Base-by-base conservation (phyloP, 2,113 vertebrate species). In the Limanda limanda region DNA sequence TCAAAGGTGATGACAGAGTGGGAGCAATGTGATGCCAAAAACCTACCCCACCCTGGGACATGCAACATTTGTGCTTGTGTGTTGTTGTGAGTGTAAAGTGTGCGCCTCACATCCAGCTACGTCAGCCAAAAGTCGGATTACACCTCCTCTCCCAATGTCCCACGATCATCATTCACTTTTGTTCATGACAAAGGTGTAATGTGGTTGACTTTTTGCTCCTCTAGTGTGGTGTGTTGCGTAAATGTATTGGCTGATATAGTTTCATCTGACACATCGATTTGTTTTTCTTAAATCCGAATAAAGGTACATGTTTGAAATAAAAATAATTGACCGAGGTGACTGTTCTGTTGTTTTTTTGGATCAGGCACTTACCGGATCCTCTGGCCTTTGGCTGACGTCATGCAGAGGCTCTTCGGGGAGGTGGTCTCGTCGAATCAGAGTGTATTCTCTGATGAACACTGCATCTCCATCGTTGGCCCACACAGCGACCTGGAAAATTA, bases 361-460 rank as follows among this genome's bases (percentile, higher is more conserved):
- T 11, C 15, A 2, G 21, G 56, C 42, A 68, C 95, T 92, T 94
- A 98, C 97, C 71, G 65, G 81, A 73, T 99, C 97, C 85, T 98
- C 97, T 76, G 94, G 94, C 91, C 95, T 98, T 68, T 96, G 96
- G 85, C 85, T 92, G 86, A 89, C 86, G 81, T 97, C 96, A 21
- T 94, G 94, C 9, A 95, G 89, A 56, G 96, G 94, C 84, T 98
- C 97, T 42, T 98, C 97, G 0, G 95, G 93, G 37, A 97, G 94
- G 72, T 95, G 95, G 85, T 97, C 97, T 89, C 95, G 93, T 48
- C 95, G 95, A 89, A 96, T 96, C 82, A 99, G 86, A n/a, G 97
- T 96, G 92, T 96, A 99, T 89, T 99, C 97, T 76, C 96, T 93
- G 68, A 99, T 96, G 81, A 99, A 99, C 82, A 98, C 95, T 21